Conservation (phyloP, 2,888 invertebrate species). For the Tiliacea citrago region DNA sequence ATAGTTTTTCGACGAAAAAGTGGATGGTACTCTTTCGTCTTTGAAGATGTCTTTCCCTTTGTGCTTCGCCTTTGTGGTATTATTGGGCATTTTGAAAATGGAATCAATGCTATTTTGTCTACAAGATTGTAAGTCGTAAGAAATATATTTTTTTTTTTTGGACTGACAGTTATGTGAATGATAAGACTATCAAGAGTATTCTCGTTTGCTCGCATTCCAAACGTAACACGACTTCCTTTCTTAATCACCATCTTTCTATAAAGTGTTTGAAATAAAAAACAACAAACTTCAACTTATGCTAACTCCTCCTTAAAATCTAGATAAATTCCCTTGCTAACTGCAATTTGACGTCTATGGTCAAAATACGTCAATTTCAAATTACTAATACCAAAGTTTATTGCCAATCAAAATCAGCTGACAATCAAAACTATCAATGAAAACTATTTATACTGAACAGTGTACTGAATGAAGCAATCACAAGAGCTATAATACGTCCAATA, state of each 20-base stretch:
- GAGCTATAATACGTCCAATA: constrained; percentile 55
- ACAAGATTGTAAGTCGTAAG: no score
- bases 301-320: constrained; percentile 13
- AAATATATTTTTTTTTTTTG: no score
- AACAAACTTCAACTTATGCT: not conserved
- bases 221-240: no score
- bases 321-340: constrained; percentile 18
- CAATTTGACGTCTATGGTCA: not conserved
- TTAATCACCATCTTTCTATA: not conserved
- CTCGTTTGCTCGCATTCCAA: not conserved
- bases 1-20: constrained; percentile 68
- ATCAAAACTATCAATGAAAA: constrained; percentile 55
- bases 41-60: constrained; percentile 52
- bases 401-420: constrained; percentile 42
- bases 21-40: constrained; percentile 59
- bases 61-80: constrained; percentile 41
- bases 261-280: no score
- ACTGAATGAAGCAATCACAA: constrained; percentile 63
- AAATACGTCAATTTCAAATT: constrained; percentile 30
- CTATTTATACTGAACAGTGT: constrained; percentile 41
- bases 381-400: constrained; percentile 44
- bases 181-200: no score
- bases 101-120: not conserved
- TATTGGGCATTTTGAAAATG: constrained; percentile 46
- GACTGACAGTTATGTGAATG: no score